Conservation (phyloP, 2,797 vertebrate genomes). For the Galago senegalensis region DNA sequence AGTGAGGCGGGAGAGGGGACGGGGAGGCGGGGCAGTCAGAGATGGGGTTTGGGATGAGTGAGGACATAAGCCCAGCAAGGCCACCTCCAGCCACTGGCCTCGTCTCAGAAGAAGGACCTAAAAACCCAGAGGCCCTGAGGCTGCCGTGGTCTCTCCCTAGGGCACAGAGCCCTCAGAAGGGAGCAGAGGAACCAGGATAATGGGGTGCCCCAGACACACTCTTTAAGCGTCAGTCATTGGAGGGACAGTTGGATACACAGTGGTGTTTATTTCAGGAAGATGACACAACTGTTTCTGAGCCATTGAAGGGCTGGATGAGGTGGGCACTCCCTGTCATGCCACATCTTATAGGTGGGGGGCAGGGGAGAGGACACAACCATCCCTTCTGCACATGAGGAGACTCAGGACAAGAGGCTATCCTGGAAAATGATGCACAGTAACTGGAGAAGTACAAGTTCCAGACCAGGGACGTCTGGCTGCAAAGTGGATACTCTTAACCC, state of each 20-base stretch:
- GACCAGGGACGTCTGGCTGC: background rate
- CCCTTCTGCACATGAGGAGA: background rate
- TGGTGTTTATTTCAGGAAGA: background rate
- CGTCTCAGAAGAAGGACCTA: background rate
- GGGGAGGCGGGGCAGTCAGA: background rate
- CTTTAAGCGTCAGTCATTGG: background rate
- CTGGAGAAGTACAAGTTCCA: background rate
- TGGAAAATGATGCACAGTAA: background rate
- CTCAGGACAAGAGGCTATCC: background rate
- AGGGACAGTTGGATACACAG: background rate
- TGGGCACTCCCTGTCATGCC: background rate
- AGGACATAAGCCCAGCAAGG: background rate
- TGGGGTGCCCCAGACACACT: background rate
- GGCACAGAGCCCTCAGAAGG: background rate
- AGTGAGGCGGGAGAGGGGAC: background rate
- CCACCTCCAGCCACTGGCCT: background rate
- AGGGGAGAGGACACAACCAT: background rate
- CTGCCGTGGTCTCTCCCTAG: background rate
- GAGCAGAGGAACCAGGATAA: background rate
- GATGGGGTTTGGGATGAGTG: background rate
- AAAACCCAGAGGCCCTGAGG: background rate
- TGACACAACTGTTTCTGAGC: background rate
- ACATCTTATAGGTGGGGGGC: background rate
- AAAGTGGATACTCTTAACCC: background rate
- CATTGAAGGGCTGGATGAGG: accelerated